Evolutionary conservation across 1,140 invertebrate species (phyloP).

Genomic region (Globodera ellingtonae): DNA sequence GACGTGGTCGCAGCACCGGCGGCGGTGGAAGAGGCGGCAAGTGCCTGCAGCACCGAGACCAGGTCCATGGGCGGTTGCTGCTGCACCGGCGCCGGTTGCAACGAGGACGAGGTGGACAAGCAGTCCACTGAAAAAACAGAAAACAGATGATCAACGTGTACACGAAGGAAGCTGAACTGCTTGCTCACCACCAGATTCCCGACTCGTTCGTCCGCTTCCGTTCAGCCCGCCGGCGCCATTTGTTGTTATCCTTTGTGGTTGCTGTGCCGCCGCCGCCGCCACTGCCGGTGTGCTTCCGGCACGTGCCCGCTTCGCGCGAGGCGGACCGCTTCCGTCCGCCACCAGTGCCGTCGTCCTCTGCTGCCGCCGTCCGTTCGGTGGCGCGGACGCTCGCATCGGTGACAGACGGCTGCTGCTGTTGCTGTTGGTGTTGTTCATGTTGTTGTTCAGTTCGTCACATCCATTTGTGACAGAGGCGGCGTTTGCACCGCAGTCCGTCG

Average conservation of each 20-base stretch:
- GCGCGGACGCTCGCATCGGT: neutral
- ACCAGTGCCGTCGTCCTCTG: neutral
- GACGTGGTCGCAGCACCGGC: neutral
- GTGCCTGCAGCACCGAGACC: neutral
- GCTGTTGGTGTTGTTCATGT: neutral
- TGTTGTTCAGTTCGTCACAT: neutral
- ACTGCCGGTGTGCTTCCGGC: neutral
- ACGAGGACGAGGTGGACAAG: neutral
- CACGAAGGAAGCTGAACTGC: neutral
- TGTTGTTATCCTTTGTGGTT: neutral
- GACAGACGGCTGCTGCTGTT: neutral
- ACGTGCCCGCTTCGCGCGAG: slow-evolving; percentile 3
- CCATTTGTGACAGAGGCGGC: neutral
- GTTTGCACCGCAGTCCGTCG: no score
- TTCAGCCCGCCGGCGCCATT: neutral
- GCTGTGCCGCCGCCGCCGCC: neutral
- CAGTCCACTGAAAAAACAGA: neutral
- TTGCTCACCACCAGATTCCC: neutral
- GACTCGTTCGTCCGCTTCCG: neutral
- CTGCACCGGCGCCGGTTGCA: neutral
- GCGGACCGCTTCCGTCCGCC: neutral
- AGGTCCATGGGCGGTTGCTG: neutral
- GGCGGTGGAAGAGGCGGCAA: neutral
- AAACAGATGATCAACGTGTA: neutral
- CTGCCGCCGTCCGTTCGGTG: neutral